phyloP scores from a whole-genome alignment of 2,113 vertebrate genomes.

The Amazona vittata region DNA sequence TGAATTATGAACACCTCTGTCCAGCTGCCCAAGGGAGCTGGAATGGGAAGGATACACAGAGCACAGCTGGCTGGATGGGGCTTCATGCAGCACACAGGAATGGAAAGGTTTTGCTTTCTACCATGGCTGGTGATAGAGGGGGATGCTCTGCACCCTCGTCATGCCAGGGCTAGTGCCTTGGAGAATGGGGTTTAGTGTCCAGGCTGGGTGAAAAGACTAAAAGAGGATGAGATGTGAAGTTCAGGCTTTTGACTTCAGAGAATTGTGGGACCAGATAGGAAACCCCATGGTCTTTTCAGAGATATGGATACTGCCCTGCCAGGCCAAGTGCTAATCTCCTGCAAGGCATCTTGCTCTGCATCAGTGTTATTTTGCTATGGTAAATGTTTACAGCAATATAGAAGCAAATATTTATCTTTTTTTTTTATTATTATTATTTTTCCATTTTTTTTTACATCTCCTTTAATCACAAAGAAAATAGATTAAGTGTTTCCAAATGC shows the following conservation, averaged over 20 bases:
- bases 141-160: fast-evolving
- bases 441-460: background rate
- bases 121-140: background rate
- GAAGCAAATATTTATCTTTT: background rate
- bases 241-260: background rate
- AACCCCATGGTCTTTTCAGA: background rate
- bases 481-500: background rate
- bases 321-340: background rate
- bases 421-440: too few species aligned
- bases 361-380: background rate
- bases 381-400: background rate
- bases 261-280: background rate
- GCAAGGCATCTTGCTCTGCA: background rate
- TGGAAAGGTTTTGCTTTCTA: background rate
- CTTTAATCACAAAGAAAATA: background rate
- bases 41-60: background rate
- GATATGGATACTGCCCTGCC: background rate
- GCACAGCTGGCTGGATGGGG: background rate
- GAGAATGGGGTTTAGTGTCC: background rate
- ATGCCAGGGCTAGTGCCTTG: background rate
- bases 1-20: fast-evolving
- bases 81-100: background rate
- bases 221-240: background rate
- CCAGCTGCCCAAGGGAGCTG: fast-evolving
- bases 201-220: background rate